A percentile compares a stretch with the other conserved stretches of the same genome.
Conservation (phyloP, 2,113 vertebrate species). For the Leucoraja erinaceus region DNA sequence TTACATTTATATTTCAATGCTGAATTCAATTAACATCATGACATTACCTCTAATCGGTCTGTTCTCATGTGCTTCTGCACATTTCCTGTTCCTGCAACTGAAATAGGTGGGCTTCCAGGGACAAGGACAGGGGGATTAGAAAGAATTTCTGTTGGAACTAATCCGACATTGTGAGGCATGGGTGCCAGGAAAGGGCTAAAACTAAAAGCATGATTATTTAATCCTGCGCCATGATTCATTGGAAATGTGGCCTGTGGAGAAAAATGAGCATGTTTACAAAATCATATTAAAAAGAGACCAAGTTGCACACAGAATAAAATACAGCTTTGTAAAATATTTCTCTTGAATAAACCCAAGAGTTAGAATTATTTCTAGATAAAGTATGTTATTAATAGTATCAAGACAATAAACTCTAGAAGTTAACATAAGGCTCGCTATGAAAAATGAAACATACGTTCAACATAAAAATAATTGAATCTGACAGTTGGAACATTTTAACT, state of each 20-base stretch:
- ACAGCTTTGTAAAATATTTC: neutral
- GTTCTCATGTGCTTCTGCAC: conserved; percentile 89
- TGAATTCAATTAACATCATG: neutral
- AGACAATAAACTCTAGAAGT: neutral
- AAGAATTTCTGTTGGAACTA: conserved; percentile 87
- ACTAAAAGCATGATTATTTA: conserved; percentile 76
- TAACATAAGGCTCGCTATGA: neutral
- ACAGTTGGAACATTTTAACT: neutral
- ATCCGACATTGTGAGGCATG: conserved; percentile 79
- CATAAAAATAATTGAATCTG: neutral
- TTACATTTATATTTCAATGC: neutral
- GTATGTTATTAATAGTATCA: neutral
- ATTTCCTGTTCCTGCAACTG: conserved; percentile 73
- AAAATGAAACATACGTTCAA: neutral
- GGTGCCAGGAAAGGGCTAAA: conserved; percentile 87
- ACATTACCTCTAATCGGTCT: conserved; percentile 88
- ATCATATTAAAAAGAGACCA: neutral
- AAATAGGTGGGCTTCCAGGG: conserved; percentile 77
- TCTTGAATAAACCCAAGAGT: neutral
- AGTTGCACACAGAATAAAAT: neutral
- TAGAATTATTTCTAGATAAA: neutral
- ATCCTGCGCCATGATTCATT: conserved; percentile 80
- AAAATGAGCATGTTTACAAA: conserved; percentile 41
- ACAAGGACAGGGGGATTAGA: conserved; percentile 75
- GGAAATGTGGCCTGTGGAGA: conserved; percentile 81